phyloP scores from a whole-genome alignment of 2,888 invertebrate genomes.

The Andricus quercusramuli region DNA sequence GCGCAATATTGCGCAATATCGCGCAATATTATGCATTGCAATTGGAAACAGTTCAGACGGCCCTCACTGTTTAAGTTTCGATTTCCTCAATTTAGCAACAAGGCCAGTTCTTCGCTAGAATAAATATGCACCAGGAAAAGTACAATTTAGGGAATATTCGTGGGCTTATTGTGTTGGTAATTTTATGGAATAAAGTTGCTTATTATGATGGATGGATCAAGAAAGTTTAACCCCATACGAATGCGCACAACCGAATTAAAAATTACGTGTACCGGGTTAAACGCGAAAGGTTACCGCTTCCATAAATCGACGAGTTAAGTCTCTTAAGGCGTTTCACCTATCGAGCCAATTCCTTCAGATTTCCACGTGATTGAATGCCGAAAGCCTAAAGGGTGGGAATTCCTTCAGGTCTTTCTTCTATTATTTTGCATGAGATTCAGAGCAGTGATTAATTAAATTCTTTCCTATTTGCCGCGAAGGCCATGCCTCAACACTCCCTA shows the following conservation, averaged over 20 bases:
- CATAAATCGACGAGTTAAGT: constrained; percentile 51
- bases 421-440: constrained; percentile 11
- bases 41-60: no score
- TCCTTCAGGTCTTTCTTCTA: constrained; percentile 47
- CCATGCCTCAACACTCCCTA: not conserved
- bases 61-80: no score
- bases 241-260: constrained; percentile 25
- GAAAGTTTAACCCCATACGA: constrained; percentile 28
- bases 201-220: constrained; percentile 15
- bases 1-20: no score
- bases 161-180: not conserved
- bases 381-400: constrained; percentile 59
- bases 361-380: constrained; percentile 53
- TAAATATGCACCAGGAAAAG: no score
- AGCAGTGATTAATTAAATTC: constrained; percentile 17
- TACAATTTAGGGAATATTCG: no score
- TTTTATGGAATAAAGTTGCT: not conserved
- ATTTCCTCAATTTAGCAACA: no score
- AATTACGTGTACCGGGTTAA: constrained; percentile 42
- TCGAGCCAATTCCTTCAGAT: constrained; percentile 42
- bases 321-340: constrained; percentile 29
- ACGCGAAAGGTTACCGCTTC: constrained; percentile 57
- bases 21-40: no score
- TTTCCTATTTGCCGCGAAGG: not conserved
- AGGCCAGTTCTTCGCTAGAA: no score